These are phyloP conservation scores for Lepidurus couesii DNA, from an alignment of 1,140 invertebrate species.

Conservation along the genomic window DNA sequence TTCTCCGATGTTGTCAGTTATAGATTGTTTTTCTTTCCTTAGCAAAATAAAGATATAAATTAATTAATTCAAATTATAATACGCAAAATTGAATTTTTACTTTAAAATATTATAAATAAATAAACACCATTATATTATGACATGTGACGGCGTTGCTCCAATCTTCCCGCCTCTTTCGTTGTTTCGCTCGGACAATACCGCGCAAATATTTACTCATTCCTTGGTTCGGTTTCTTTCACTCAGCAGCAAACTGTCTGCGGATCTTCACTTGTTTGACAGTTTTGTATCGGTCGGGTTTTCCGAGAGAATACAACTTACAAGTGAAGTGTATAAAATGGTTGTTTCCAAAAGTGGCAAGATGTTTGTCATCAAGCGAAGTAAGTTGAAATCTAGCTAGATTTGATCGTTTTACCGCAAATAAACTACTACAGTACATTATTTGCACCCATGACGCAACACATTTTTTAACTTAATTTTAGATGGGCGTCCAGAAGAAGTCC, in stretches of 20 bases:
- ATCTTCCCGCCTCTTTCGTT: not conserved
- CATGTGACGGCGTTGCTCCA: too few relatives aligned
- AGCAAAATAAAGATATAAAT: not conserved
- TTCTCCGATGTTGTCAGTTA: not conserved
- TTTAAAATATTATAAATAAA: not conserved
- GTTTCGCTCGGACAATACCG: not conserved
- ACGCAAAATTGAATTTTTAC: not conserved
- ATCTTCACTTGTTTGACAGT: too few relatives aligned
- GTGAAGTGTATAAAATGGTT: conserved; percentile 14
- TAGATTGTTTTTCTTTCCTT: not conserved
- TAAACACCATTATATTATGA: not conserved
- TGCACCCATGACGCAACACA: conserved; percentile 34
- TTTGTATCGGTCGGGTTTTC: too few relatives aligned
- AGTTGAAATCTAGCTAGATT: not conserved
- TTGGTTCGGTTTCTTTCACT: not conserved
- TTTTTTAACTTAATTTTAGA: conserved; percentile 47
- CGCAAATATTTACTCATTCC: not conserved
- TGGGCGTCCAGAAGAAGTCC: conserved; percentile 85
- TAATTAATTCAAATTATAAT: not conserved
- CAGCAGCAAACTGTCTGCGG: not conserved
- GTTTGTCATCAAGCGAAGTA: conserved; percentile 46
- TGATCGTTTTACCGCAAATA: too few relatives aligned
- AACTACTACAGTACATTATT: conserved; percentile 23
- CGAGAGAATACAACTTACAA: too few relatives aligned
- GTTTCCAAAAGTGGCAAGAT: conserved; percentile 40